A percentile compares a stretch with the other conserved stretches of the same genome.
phyloP scores from a whole-genome alignment of 2,797 vertebrate species.

The Pelochelys cantorii region DNA sequence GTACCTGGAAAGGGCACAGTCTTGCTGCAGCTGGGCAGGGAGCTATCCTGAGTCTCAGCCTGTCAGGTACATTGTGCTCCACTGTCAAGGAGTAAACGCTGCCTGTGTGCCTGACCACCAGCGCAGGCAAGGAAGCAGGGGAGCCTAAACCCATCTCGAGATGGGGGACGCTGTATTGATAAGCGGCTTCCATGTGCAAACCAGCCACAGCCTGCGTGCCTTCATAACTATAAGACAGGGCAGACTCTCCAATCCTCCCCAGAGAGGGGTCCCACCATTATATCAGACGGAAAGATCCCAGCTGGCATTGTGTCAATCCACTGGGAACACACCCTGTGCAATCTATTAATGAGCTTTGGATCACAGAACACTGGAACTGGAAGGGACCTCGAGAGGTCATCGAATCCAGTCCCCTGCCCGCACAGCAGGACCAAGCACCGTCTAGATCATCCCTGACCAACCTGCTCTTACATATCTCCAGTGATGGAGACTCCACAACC shows the following conservation, averaged over 20 bases:
- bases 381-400: no score
- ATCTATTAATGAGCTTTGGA: background rate
- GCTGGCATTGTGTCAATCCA: no score
- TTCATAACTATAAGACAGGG: accelerated
- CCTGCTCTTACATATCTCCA: no score
- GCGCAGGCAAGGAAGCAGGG: background rate
- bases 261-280: background rate
- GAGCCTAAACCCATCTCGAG: background rate
- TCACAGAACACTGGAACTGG: no score
- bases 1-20: background rate
- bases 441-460: no score
- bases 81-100: background rate
- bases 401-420: no score
- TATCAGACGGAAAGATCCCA: background rate
- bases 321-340: accelerated
- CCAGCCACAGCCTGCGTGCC: background rate
- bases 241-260: background rate
- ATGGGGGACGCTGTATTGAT: background rate
- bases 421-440: no score
- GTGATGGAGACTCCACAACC: no score
- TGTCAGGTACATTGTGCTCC: background rate
- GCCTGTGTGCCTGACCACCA: background rate
- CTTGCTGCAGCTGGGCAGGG: background rate
- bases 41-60: background rate
- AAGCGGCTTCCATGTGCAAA: background rate